Conservation (phyloP, 2,113 vertebrate species). For the Anolis sagrei region DNA sequence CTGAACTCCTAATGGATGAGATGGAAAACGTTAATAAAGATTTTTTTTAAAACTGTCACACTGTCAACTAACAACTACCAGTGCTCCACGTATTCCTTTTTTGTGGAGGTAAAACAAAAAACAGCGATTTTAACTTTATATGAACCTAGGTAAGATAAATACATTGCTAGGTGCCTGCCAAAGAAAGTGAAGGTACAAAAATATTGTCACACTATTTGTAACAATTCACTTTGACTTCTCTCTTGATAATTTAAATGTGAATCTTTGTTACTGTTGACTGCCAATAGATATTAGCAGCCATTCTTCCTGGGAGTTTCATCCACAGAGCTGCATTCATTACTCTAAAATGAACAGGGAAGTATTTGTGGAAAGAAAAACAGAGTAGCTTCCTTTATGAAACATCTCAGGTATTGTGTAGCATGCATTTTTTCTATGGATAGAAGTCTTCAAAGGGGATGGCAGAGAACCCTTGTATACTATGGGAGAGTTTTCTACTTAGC, state of each 20-base stretch:
- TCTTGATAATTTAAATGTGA: slow-evolving; percentile 39
- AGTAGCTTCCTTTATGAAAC: neutral
- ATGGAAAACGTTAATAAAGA: too few species aligned
- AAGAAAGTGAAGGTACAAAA: neutral
- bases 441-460: slow-evolving; percentile 26
- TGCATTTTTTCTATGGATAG: slow-evolving; percentile 22
- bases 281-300: slow-evolving; percentile 17
- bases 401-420: neutral
- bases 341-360: slow-evolving; percentile 33
- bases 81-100: neutral
- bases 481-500: slow-evolving; percentile 36
- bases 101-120: neutral
- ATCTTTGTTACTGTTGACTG: slow-evolving; percentile 3
- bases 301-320: neutral
- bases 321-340: slow-evolving; percentile 54
- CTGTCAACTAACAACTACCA: neutral
- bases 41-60: too few species aligned
- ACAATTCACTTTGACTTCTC: slow-evolving; percentile 23
- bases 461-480: slow-evolving; percentile 44
- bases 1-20: too few species aligned
- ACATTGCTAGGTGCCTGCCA: neutral
- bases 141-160: neutral
- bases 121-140: neutral
- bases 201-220: neutral
- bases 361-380: slow-evolving; percentile 10